Base-by-base conservation (phyloP, 2,888 invertebrate species). In the Ormyrus thymus region DNA sequence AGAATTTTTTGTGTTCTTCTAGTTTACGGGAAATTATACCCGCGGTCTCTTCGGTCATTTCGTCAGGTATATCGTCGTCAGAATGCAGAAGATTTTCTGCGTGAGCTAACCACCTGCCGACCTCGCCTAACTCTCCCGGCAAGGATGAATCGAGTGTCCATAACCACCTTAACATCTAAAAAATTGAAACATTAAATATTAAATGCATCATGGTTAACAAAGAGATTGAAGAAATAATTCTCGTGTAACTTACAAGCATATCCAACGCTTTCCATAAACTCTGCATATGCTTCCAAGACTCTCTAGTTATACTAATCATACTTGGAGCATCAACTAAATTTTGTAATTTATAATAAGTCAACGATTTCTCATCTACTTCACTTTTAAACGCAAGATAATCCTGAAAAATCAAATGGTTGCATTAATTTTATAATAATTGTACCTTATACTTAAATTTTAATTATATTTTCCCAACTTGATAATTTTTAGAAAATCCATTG, bases 1-100 rank as follows among this genome's bases (percentile, higher is more conserved):
- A 98, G 92, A 97, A 98, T 81, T 93, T 92, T 90, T 95, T 96
- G 87, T 97, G 97, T 87, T 97, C 97, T 88, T 97, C 96, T 81
- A 97, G 91, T 90, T 97, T 97, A 86, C 94, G 94, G 86, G 97
- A 97, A 82, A 97, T 96, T 76, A 97, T 93, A 43, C 95, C 94
- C 45, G 97, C 97, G 56, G 97, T 96, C 90, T 96, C 95, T 90
- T 97, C 97, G 86, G 97, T 97, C 93, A 97, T 95, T 72, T 92
- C 93, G 59, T 93, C 93, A 7, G 97, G 96, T 86, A 97, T 94
- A 88, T 97, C 95, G 43, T 83, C 84, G 87, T 97, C 96, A 83
- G 95, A 95, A 83, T 94, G 93, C 70, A 97, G 90, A 70, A 96
- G 90, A 86, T 94, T 94, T 89, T 97, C 97, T 15, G 97, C 98